Conservation (phyloP, 2,797 vertebrate species). For the Myiotriccus ornatus region DNA sequence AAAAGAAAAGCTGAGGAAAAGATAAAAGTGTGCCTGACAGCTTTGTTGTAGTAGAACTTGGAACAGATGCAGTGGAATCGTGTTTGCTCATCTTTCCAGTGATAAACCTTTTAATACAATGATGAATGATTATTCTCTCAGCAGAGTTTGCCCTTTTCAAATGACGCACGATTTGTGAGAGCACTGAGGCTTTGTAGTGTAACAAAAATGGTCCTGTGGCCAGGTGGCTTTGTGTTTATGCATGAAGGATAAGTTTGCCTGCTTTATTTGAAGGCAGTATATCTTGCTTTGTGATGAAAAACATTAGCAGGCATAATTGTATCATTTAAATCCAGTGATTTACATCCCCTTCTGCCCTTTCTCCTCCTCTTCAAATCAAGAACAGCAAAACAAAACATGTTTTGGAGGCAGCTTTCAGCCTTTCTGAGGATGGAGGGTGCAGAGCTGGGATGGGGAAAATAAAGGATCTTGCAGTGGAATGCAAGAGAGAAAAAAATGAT, state of each 20-base stretch:
- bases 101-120: neutral
- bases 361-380: neutral
- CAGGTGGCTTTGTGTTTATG: neutral
- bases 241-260: neutral
- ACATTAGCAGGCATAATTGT: neutral
- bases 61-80: neutral
- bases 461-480: neutral
- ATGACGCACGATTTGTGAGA: accelerated
- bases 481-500: neutral
- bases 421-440: neutral
- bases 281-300: neutral
- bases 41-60: neutral
- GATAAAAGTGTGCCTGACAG: neutral
- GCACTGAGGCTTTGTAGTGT: neutral
- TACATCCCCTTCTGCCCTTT: neutral
- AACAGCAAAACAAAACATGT: neutral
- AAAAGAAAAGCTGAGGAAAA: neutral
- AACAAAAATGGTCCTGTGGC: neutral
- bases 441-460: neutral
- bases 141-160: constrained; percentile 5
- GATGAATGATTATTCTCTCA: neutral
- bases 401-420: neutral
- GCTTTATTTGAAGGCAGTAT: neutral
- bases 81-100: neutral
- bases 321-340: neutral